These are phyloP conservation scores for Propithecus coquereli DNA, from an alignment of 2,113 vertebrate genomes.

Conservation along the genomic window DNA sequence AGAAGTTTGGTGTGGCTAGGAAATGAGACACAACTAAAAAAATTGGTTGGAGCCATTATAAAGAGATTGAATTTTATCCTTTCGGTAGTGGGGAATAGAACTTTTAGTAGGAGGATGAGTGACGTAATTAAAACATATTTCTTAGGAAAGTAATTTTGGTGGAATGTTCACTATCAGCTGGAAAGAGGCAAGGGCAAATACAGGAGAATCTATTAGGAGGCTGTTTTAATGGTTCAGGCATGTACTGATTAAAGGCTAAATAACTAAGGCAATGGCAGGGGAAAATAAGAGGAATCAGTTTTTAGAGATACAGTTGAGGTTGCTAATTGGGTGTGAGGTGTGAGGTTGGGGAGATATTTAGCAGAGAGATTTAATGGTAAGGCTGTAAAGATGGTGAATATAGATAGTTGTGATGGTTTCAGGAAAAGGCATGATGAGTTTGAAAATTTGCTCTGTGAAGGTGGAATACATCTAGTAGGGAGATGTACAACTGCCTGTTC, in stretches of 20 bases:
- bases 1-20: neutral
- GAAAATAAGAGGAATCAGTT: neutral
- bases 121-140: slow-evolving; percentile 8
- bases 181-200: neutral
- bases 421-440: neutral
- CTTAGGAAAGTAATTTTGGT: slow-evolving; percentile 7
- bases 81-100: neutral
- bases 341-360: neutral
- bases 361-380: neutral
- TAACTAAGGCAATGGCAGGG: neutral
- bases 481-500: neutral
- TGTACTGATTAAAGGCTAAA: neutral
- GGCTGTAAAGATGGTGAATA: neutral
- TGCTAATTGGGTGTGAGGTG: neutral
- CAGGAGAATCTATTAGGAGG: neutral
- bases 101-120: neutral
- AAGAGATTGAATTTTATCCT: slow-evolving; percentile 10
- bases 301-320: neutral
- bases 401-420: neutral
- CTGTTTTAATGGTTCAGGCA: neutral
- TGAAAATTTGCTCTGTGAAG: neutral
- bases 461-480: neutral
- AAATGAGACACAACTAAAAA: neutral
- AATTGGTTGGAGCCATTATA: neutral
- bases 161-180: neutral